These are phyloP conservation scores for Drosophila nigricruria DNA, from an alignment of 2,888 invertebrate genomes.

Conservation along the genomic window DNA sequence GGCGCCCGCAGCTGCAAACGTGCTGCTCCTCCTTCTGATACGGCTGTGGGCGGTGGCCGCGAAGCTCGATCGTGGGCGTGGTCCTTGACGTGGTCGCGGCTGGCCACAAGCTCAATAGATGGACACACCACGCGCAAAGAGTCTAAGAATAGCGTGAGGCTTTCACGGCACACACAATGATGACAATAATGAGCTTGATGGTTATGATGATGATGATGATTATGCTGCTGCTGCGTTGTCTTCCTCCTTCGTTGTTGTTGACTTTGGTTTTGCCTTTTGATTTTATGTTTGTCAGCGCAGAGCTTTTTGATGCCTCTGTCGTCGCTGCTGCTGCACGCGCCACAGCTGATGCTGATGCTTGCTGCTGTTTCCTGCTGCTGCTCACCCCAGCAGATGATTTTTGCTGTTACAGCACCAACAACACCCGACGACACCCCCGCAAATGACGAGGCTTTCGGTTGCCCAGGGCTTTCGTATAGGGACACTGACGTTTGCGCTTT, in stretches of 20 bases:
- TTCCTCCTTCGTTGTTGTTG: constrained; percentile 33
- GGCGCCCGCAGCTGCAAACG: constrained; percentile 60
- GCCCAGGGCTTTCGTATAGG: constrained; percentile 56
- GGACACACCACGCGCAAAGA: constrained; percentile 75
- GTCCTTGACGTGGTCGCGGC: constrained; percentile 49
- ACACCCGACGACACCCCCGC: constrained; percentile 28
- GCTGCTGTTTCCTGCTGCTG: constrained; percentile 54
- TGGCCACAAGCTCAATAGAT: constrained; percentile 72
- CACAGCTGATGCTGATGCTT: constrained; percentile 65
- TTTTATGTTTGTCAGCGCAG: constrained; percentile 47
- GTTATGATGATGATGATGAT: constrained; percentile 23
- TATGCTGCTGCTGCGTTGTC: constrained; percentile 21
- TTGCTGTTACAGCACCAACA: constrained; percentile 58
- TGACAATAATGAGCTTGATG: constrained; percentile 26
- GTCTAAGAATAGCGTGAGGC: constrained; percentile 80
- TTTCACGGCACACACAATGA: constrained; percentile 68
- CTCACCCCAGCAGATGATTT: constrained; percentile 79
- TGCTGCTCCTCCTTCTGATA: constrained; percentile 33
- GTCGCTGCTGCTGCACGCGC: constrained; percentile 38
- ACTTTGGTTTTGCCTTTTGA: constrained; percentile 54
- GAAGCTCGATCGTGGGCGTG: constrained; percentile 52
- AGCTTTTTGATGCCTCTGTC: constrained; percentile 55
- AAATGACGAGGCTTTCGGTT: constrained; percentile 48
- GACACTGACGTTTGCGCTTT: constrained; percentile 53
- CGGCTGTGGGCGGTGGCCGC: constrained; percentile 17